These are phyloP conservation scores for Calcarius lapponicus DNA, from an alignment of 2,797 vertebrate genomes.

Conservation along the genomic window DNA sequence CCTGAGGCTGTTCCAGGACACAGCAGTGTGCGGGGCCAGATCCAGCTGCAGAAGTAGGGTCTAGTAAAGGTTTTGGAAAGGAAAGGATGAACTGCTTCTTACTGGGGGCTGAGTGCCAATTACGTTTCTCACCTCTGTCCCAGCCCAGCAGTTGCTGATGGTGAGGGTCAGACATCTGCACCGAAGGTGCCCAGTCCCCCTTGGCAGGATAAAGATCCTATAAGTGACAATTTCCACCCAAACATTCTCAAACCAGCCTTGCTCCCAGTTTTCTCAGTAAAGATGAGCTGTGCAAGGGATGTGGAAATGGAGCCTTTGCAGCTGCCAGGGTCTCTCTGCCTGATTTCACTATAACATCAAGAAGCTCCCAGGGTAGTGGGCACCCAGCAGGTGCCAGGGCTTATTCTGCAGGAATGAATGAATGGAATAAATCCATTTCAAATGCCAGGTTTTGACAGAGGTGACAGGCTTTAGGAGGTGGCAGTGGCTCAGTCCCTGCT, in stretches of 20 bases:
- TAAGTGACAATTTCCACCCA: not conserved
- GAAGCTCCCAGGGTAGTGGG: not conserved
- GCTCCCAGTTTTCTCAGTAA: not conserved
- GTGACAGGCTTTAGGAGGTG: not conserved
- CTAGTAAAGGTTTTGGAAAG: not conserved
- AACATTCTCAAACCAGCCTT: not conserved
- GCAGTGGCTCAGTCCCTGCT: not conserved
- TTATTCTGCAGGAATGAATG: not conserved
- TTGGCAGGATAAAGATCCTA: not conserved
- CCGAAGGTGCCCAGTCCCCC: fast-evolving
- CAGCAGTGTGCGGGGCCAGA: fast-evolving
- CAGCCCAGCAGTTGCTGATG: not conserved
- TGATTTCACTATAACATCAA: fast-evolving
- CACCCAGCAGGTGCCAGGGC: fast-evolving
- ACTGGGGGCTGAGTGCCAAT: not conserved
- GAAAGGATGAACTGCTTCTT: not conserved
- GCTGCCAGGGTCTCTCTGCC: not conserved
- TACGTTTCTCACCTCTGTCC: not conserved
- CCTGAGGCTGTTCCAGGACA: not conserved
- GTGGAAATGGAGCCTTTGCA: not conserved
- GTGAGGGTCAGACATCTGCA: not conserved
- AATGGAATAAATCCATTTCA: not conserved
- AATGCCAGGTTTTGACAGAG: not conserved
- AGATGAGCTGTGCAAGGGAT: not conserved
- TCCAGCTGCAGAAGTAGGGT: not conserved